Base-by-base conservation (phyloP, 2,113 vertebrate species). In the Tetrax tetrax region DNA sequence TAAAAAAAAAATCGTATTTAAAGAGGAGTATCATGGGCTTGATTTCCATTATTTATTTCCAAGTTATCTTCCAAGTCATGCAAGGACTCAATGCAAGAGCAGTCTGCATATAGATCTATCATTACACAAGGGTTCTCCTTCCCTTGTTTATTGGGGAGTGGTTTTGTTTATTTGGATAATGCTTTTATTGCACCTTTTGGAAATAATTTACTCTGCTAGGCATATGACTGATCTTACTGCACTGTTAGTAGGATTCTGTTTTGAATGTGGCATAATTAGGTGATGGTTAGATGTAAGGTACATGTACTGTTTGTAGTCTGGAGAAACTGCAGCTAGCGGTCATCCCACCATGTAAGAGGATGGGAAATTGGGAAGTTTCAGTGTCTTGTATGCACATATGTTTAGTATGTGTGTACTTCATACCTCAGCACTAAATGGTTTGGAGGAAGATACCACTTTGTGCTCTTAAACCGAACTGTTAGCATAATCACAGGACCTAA, bases 381-480 rank as follows among this genome's bases (percentile, higher is more conserved):
- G 29, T 27, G 41, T 19, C 60, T 50, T 48, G 37, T 22, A 8
- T 19, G 33, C 28, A n/a, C 8, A 1, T 63, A 7, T 10, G 16
- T 70, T 71, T 28, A n/a, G 14, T 38, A 15, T 5, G 5, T 18
- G 6, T 11, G 7, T 45, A 25, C n/a, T 45, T 78, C 57, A 63
- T 9, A 47, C 8, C 57, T 28, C 7, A 77, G 24, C 35, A 33
- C 28, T 77, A 18, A 16, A 17, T 20, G 6, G 4, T 47, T 15
- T 22, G 25, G 17, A 53, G 25, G 25, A 74, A 74, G 66, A 54
- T 43, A 37, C 2, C 70, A 45, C 27, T 84, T 37, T 74, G 38
- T 1, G 1, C 6, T 64, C 33, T 77, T 53, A 56, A 54, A 54
- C 35, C 29, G 17, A 2, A 0, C n/a, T 68, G 2, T 50, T 50